phyloP scores from a whole-genome alignment of 2,113 vertebrate genomes.

The Morone saxatilis region DNA sequence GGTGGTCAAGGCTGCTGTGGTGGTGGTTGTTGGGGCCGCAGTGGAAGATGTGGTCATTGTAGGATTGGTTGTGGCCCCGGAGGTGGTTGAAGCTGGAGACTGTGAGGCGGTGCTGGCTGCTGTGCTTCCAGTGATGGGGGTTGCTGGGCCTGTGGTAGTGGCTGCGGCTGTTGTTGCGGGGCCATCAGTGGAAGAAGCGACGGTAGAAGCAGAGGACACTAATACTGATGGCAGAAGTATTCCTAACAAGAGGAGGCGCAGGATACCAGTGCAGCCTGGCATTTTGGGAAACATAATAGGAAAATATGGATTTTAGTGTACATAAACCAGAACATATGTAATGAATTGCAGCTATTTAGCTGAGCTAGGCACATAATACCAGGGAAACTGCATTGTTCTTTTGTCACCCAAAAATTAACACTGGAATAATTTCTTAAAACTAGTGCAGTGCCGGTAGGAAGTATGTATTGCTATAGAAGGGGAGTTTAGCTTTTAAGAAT shows the following conservation, averaged over 20 bases:
- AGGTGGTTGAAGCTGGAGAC: neutral
- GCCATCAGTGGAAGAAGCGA: neutral
- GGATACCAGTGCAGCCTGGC: slow-evolving; percentile 42
- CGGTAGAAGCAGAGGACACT: neutral
- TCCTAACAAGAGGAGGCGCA: slow-evolving; percentile 70
- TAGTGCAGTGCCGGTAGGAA: too few species aligned
- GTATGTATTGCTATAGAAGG: too few species aligned
- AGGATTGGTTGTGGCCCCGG: neutral
- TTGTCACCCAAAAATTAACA: neutral
- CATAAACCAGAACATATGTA: slow-evolving; percentile 3
- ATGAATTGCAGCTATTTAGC: neutral
- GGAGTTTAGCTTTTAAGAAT: too few species aligned
- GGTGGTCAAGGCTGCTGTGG: too few species aligned
- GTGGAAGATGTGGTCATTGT: too few species aligned
- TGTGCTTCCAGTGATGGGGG: neutral
- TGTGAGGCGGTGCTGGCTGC: too few species aligned
- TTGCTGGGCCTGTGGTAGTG: too few species aligned
- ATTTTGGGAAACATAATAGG: slow-evolving; percentile 32
- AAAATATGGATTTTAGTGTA: neutral
- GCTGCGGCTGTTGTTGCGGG: neutral
- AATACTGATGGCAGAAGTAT: slow-evolving; percentile 61
- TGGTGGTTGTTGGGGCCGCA: too few species aligned
- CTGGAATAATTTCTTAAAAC: neutral
- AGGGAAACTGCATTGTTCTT: neutral
- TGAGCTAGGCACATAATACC: neutral